A percentile compares a stretch with the other conserved stretches of the same genome.
These are phyloP conservation scores for Parazoanthus swiftii DNA, from an alignment of 92 coral and sea anemone species.

Conservation along the genomic window DNA sequence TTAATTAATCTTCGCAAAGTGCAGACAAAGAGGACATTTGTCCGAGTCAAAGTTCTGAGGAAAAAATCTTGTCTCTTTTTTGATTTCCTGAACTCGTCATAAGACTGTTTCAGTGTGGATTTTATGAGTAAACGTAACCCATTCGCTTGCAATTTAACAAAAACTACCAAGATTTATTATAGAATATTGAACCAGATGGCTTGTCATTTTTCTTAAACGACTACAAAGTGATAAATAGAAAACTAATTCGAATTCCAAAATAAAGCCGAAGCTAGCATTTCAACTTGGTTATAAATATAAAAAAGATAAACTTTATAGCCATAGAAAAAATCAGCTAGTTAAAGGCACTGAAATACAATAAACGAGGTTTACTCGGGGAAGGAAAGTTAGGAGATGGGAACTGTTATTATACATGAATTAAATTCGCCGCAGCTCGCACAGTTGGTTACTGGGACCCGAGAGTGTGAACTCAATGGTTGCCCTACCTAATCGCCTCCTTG, in stretches of 20 bases:
- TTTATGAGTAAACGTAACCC: background rate
- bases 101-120: background rate
- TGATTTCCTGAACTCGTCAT: constrained; percentile 22
- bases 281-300: background rate
- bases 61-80: constrained; percentile 18
- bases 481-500: background rate
- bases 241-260: constrained; percentile 15
- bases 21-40: constrained; percentile 12
- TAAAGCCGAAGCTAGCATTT: background rate
- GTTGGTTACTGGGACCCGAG: constrained; percentile 4
- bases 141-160: constrained; percentile 17
- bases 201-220: background rate
- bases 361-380: background rate
- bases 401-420: background rate
- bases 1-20: constrained; percentile 38
- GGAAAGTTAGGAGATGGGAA: background rate
- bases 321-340: background rate
- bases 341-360: background rate
- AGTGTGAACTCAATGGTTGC: background rate
- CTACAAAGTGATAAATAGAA: constrained; percentile 1
- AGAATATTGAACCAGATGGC: constrained; percentile 27
- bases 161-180: background rate
- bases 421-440: background rate
- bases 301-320: background rate
- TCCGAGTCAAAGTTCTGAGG: background rate